Evolutionary conservation across 2,797 vertebrate species (phyloP).

Genomic region (Tauraco hartlaubi): DNA sequence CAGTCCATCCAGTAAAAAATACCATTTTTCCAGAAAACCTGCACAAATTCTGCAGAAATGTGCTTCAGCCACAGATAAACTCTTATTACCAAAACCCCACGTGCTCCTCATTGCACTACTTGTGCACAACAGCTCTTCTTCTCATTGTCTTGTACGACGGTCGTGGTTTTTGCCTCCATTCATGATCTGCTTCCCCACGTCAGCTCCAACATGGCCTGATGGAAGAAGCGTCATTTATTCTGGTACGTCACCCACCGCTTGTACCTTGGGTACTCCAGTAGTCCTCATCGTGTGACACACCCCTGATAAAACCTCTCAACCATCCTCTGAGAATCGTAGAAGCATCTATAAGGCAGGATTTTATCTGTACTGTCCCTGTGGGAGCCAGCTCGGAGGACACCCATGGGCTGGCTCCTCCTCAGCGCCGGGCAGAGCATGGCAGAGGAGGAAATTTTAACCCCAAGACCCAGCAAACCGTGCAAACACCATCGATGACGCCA

Average conservation of each 20-base stretch:
- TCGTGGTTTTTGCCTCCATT: neutral
- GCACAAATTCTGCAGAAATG: neutral
- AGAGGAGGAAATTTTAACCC: accelerated
- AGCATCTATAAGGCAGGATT: neutral
- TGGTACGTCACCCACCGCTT: no score
- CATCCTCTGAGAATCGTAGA: neutral
- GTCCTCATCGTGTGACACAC: neutral
- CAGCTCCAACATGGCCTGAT: neutral
- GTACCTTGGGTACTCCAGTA: neutral
- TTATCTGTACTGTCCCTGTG: neutral
- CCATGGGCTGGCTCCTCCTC: neutral
- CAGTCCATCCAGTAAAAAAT: neutral
- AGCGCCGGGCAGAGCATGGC: accelerated
- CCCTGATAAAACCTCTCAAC: neutral
- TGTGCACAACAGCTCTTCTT: neutral
- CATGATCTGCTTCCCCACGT: neutral
- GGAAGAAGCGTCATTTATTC: neutral
- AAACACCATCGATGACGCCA: neutral
- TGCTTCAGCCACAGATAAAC: neutral
- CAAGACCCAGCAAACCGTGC: neutral
- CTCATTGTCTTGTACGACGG: neutral
- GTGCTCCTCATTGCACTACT: neutral
- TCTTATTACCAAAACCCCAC: neutral
- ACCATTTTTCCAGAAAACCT: neutral
- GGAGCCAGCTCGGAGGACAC: neutral